Evolutionary conservation across 1,140 invertebrate species (phyloP), one percentile per base, ranked within the genome.

Genomic region (Bombus waltoni): DNA sequence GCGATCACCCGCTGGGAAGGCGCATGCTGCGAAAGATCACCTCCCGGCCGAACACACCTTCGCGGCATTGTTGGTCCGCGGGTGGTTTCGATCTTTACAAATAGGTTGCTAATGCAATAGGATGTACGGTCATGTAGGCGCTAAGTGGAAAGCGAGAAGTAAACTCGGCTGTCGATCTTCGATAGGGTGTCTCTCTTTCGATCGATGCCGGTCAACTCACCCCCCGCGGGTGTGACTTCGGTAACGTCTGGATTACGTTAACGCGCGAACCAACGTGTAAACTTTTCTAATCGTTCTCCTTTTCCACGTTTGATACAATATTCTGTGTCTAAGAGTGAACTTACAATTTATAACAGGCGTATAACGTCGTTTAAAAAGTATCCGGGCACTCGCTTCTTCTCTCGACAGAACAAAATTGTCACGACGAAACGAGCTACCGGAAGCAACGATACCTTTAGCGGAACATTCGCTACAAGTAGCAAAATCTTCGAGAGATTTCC

Each of bases 1-100:
- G 79, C 57, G 78, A n/a, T 76, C 78, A 35, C 90, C 86, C 87
- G 89, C 92, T 90, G 90, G 25, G 91, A 91, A 89, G 90, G 80
- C 86, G 68, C 92, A 92, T 87, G 93, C 92, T 94, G 93, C 75
- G 93, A 91, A 89, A 90, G 86, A 94, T 92, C 91, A 35, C 65
- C 62, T 85, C 86, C 74, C 44, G 70, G 38, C 59, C 75, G 79
- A 73, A 83, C 88, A 92, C 92, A 91, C 92, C 90, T 92, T 85
- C 87, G 86, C 86, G 87, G 88, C 88, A 91, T 93, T 92, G 89
- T 92, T 83, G 87, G 77, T 40, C 92, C 89, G 82, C 91, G 92
- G 93, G 93, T 90, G 93, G 93, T 87, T 88, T 88, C 83, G 90
- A 91, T 91, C 90, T 92, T 91, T 92, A 94, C 92, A 92, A 94